Conservation (phyloP, 1,140 invertebrate species). For the Zaprionus nigranus region DNA sequence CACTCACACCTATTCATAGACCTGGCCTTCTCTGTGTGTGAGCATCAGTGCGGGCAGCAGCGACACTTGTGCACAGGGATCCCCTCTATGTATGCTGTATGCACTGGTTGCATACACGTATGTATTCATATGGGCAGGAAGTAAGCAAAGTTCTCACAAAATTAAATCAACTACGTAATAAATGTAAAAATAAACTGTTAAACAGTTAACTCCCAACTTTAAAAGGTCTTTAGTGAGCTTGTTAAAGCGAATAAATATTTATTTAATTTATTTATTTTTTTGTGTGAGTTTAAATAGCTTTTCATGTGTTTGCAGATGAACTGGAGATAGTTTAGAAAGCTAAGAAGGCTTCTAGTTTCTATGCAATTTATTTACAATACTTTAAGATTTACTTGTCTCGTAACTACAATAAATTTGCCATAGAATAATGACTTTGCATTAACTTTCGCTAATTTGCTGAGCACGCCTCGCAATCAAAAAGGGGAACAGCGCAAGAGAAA, state of each 20-base stretch:
- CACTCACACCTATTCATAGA: not conserved
- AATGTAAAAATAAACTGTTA: not conserved
- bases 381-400: too few species aligned
- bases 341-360: too few species aligned
- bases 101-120: not conserved
- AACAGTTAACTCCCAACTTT: not conserved
- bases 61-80: conserved; percentile 42
- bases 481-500: not conserved
- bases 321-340: not conserved
- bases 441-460: not conserved
- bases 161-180: not conserved
- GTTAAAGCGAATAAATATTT: not conserved
- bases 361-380: too few species aligned
- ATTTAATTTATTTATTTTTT: not conserved
- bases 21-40: not conserved
- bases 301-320: not conserved
- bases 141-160: conserved; percentile 9
- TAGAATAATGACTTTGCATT: not conserved
- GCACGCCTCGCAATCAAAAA: conserved; percentile 7
- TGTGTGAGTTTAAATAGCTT: not conserved
- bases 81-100: not conserved
- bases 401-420: too few species aligned
- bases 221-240: not conserved
- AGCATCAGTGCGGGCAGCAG: conserved; percentile 1
- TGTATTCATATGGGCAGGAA: conserved; percentile 1